phyloP scores from a whole-genome alignment of 2,113 vertebrate genomes.

The Rhea americana region DNA sequence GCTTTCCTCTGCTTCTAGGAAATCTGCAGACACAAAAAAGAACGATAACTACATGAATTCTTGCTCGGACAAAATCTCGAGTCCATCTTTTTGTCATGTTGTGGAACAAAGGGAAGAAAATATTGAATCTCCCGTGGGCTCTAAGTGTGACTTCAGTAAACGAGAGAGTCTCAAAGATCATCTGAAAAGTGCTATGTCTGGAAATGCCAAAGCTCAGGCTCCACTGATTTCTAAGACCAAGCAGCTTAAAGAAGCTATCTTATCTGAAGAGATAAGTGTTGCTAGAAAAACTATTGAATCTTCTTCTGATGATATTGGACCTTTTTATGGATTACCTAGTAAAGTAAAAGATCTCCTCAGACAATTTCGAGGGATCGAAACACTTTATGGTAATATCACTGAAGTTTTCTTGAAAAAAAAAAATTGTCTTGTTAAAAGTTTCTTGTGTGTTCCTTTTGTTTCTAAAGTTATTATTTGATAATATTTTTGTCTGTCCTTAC shows the following conservation, averaged over 20 bases:
- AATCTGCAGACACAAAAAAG: not conserved
- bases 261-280: slow-evolving; percentile 86
- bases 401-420: not conserved
- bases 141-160: slow-evolving; percentile 13
- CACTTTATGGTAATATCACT: slow-evolving; percentile 87
- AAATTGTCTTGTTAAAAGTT: not conserved
- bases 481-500: too few relatives aligned
- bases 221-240: slow-evolving; percentile 76
- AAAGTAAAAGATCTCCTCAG: slow-evolving; percentile 90
- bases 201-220: slow-evolving; percentile 83
- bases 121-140: not conserved
- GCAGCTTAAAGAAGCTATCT: slow-evolving; percentile 81
- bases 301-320: slow-evolving; percentile 84
- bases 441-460: not conserved
- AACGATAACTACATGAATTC: not conserved
- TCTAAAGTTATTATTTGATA: not conserved
- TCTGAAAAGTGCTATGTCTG: slow-evolving; percentile 88
- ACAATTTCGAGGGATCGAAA: slow-evolving; percentile 86
- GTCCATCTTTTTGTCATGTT: not conserved
- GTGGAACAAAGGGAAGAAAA: not conserved
- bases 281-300: slow-evolving; percentile 81
- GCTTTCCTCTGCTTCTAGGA: not conserved
- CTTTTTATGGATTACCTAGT: slow-evolving; percentile 93
- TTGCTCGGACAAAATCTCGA: not conserved
- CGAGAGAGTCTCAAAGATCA: slow-evolving; percentile 84